These are phyloP conservation scores for Boloria selene DNA, from an alignment of 2,888 invertebrate species.

Conservation along the genomic window DNA sequence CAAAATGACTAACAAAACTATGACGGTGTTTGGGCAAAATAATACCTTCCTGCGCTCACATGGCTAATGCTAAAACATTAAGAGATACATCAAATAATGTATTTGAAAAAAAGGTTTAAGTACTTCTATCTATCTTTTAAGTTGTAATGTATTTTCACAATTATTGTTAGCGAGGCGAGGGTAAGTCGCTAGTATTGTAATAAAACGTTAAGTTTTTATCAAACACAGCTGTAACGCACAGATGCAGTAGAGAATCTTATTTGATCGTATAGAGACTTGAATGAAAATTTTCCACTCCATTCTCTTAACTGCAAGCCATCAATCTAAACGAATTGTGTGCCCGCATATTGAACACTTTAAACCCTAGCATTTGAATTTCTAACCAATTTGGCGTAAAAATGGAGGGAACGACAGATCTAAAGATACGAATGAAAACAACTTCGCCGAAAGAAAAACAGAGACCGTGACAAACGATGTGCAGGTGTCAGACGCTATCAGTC, in stretches of 20 bases:
- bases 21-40: no score
- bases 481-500: conserved; percentile 59
- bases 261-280: conserved; percentile 19
- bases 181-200: no score
- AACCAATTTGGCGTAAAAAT: conserved; percentile 63
- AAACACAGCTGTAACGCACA: background rate
- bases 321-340: conserved; percentile 48
- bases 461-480: conserved; percentile 75
- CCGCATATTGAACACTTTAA: conserved; percentile 46
- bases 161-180: no score
- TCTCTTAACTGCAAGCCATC: conserved; percentile 40
- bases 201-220: no score
- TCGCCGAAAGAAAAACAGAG: conserved; percentile 50
- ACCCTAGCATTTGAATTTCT: conserved; percentile 47
- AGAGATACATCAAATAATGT: no score
- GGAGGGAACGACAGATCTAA: conserved; percentile 50
- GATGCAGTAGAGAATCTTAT: conserved; percentile 20
- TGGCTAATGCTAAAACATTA: no score
- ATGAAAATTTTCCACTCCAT: conserved; percentile 38
- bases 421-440: conserved; percentile 55
- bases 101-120: no score
- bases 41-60: no score
- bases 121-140: no score
- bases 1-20: no score
- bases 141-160: no score